Evolutionary conservation across 1,140 invertebrate species (phyloP), one percentile per base, ranked within the genome.

Genomic region (Pectinophora gossypiella): DNA sequence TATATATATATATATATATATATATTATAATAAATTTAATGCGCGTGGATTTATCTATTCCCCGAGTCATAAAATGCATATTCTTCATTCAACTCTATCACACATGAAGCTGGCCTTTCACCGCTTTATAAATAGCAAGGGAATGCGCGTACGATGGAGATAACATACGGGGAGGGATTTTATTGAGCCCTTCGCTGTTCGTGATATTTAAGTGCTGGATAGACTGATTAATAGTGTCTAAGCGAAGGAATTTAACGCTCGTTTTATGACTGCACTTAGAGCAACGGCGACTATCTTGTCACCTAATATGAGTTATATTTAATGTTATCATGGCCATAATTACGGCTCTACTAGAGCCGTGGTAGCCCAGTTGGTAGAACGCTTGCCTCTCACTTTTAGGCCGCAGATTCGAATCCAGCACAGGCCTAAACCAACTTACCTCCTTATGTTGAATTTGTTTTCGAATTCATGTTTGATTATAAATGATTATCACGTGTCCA

Each of bases 81-180:
- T 67, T 70, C 54, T 61, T 70, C 68, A 64, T 64, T 76, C 67
- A 68, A 75, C 69, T 70, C 68, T 73, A 74, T 70, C 51, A 70
- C 56, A 63, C 56, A 73, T 72, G 67, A 72, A 69, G 51, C 51
- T 62, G 61, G 66, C 59, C 70, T 77, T 76, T 78, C 58, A 63
- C 66, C 43, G 55, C 55, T 66, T 70, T 77, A 80, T 75, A 79
- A 82, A 82, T 79, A 79, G 74, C 67, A 53, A 52, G 51, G 70
- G 74, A 79, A 77, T 79, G 76, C 63, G 58, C 56, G 64, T 61
- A 58, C 59, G 44, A 19, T 23, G 59, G 47, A 70, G 66, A 69
- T 70, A 70, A 70, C 60, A 47, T 60, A 72, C 49, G 58, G 62
- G 61, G 48, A 68, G 62, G 68, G 62, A 68, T 66, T 76, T 75